Conservation (phyloP, 2,113 vertebrate genomes). For the Scomber scombrus region DNA sequence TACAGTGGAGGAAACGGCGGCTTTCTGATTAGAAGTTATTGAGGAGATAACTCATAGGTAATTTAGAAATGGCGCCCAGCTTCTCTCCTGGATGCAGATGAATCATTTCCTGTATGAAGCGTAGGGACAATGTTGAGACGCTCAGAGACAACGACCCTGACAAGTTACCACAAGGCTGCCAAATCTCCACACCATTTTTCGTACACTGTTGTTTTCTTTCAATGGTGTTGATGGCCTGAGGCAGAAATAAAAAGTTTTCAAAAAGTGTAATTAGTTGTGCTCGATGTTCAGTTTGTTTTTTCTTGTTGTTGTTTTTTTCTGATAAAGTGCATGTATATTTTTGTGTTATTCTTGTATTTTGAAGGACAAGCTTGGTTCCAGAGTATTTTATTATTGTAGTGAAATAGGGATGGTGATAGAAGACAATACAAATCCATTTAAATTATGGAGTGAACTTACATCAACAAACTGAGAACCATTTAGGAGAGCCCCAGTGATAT, state of each 20-base stretch:
- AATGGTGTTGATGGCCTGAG: slow-evolving; percentile 30
- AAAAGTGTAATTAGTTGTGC: slow-evolving; percentile 54
- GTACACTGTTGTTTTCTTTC: slow-evolving; percentile 48
- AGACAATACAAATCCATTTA: slow-evolving; percentile 22
- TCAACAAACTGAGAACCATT: slow-evolving; percentile 8
- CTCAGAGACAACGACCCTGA: slow-evolving; percentile 69
- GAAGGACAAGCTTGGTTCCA: background rate
- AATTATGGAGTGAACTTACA: slow-evolving; percentile 3
- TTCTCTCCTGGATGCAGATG: slow-evolving; percentile 77
- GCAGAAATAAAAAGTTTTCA: slow-evolving; percentile 51
- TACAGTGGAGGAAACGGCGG: slow-evolving; percentile 81
- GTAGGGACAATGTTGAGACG: slow-evolving; percentile 41
- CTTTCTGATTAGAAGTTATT: slow-evolving; percentile 84
- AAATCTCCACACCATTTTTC: slow-evolving; percentile 60
- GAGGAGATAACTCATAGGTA: slow-evolving; percentile 82
- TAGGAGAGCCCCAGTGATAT: background rate
- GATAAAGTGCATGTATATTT: background rate
- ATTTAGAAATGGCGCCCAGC: slow-evolving; percentile 73
- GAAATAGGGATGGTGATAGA: slow-evolving; percentile 13
- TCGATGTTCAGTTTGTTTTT: slow-evolving; percentile 4
- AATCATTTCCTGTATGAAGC: slow-evolving; percentile 73
- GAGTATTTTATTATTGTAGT: slow-evolving; percentile 28
- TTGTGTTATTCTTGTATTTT: slow-evolving; percentile 22
- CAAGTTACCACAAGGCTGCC: slow-evolving; percentile 66
- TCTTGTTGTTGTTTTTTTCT: background rate